These are phyloP conservation scores for Pseudopleuronectes americanus DNA, from an alignment of 2,797 vertebrate genomes.

Conservation along the genomic window DNA sequence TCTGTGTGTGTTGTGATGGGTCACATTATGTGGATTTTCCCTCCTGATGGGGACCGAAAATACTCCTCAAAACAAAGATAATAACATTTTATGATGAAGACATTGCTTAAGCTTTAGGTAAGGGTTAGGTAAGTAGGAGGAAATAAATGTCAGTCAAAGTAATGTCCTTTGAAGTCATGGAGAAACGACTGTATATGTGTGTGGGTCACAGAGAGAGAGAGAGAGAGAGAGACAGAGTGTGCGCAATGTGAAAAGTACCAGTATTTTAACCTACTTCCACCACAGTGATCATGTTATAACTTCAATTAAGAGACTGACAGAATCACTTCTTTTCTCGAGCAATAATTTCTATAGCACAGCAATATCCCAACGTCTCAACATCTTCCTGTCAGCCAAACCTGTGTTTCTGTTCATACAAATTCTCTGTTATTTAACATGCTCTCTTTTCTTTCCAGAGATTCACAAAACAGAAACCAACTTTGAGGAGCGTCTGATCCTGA, in stretches of 20 bases:
- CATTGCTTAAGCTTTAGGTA: no score
- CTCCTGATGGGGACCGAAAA: no score
- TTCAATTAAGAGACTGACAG: constrained; percentile 28
- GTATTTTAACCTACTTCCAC: constrained; percentile 72
- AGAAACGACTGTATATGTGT: no score
- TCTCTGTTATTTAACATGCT: neutral
- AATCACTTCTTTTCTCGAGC: constrained; percentile 13
- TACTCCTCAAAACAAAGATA: no score
- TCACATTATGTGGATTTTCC: no score
- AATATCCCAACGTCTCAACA: no score
- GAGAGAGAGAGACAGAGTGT: neutral
- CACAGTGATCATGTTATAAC: constrained; percentile 39
- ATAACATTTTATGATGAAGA: no score
- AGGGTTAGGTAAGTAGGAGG: no score
- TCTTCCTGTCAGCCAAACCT: neutral
- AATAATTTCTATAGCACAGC: no score
- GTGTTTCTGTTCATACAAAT: neutral
- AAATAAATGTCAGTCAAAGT: no score
- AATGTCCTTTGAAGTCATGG: no score
- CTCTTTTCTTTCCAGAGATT: constrained; percentile 85
- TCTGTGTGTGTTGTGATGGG: neutral
- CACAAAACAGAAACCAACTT: constrained; percentile 95
- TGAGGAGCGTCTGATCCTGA: constrained; percentile 95
- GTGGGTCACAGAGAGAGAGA: neutral
- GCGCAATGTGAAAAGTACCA: constrained; percentile 28